Percentiles rank a stretch among this genome's conserved stretches.
phyloP scores from a whole-genome alignment of 2,113 vertebrate genomes.

The Myocastor coypus region DNA sequence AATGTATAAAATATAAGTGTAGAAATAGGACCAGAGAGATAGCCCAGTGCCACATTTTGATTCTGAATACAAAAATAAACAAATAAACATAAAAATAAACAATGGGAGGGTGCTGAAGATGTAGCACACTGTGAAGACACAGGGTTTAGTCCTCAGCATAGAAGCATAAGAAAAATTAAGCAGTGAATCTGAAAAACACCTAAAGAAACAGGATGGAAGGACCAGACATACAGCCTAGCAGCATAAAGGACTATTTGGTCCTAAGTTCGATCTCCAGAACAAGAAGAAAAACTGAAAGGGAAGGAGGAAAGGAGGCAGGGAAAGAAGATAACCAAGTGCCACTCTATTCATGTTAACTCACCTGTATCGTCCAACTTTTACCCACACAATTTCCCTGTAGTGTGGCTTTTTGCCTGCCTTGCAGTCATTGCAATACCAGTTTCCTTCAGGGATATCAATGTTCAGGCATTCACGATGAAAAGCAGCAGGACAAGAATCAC shows the following conservation, averaged over 20 bases:
- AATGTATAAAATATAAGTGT: neutral
- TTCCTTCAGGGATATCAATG: slow-evolving; percentile 98
- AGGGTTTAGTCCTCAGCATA: neutral
- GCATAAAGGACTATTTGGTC: no score
- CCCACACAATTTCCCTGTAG: slow-evolving; percentile 98
- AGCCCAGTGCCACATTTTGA: neutral
- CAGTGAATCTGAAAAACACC: neutral
- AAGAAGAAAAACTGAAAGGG: no score
- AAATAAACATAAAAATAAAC: neutral
- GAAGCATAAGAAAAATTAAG: neutral
- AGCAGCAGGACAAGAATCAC: slow-evolving; percentile 97
- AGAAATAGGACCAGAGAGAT: neutral
- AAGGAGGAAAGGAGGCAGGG: neutral
- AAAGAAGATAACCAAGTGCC: neutral
- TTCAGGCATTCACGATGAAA: slow-evolving; percentile 99
- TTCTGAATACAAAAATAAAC: neutral
- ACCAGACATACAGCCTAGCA: no score
- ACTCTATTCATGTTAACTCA: slow-evolving; percentile 83
- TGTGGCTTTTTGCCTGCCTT: slow-evolving; percentile 97
- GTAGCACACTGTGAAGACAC: neutral
- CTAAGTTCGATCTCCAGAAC: no score
- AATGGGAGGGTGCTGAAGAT: neutral
- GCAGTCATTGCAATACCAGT: slow-evolving; percentile 99
- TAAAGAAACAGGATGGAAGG: no score
- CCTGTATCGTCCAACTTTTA: slow-evolving; percentile 99